Base-by-base conservation (phyloP, 2,888 invertebrate species). In the Ferdinandea cuprea region DNA sequence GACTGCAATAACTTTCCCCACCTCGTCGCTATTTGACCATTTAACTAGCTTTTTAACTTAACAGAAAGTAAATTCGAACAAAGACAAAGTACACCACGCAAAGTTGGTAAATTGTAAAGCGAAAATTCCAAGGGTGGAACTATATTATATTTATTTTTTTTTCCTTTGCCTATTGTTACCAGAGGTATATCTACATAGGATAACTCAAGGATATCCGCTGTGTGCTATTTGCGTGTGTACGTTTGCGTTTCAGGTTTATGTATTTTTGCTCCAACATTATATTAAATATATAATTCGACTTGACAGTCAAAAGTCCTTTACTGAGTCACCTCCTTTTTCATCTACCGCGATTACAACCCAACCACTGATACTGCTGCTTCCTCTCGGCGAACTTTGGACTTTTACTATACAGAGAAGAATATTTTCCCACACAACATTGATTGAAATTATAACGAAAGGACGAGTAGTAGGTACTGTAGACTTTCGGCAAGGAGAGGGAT, bases 341-440 rank as follows among this genome's bases (percentile, higher is more conserved):
- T 21, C n/a, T 40, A 21, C 40, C 1, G 8, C 40, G 17, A 32
- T 56, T 46, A 56, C 17, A 35, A 37, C 63, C 61, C 21, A 44
- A 50, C 63, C 44, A 65, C 37, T 37, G 56, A 19, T 48, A 15
- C 52, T 66, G 54, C 54, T 37, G 54, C 54, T 37, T 74, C 59
- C 61, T 68, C 66, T 42, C 50, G 66, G 21, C 48, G 68, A 78
- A 83, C 19, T 52, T 72, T 78, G 56, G 78, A 78, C 83, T 83
- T 83, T 73, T 40, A 61, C 83, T n/a, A 73, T 83, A 73, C 56
- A 83, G 66, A 71, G 71, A 77, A 50, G 35, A 83, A 78, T 83
- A 83, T 77, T 83, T 83, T 78, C 59, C 78, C 63, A 83, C 83
- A 68, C 83, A 68, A 68, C 83, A 73, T 83, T 68, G 83, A 83